Base-by-base conservation (phyloP, 2,113 vertebrate genomes). In the Myotis brandtii region DNA sequence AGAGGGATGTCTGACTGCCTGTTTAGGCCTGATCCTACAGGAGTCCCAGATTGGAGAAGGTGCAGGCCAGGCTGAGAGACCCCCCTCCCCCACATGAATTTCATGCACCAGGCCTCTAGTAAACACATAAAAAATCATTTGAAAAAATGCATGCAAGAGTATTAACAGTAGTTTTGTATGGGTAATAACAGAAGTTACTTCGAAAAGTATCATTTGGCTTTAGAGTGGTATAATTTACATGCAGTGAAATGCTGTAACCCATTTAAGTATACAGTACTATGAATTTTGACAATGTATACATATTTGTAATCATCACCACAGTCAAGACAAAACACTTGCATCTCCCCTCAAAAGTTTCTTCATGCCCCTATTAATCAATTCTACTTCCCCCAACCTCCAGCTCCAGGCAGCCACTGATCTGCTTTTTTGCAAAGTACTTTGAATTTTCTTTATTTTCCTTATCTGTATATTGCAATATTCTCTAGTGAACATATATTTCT, bases 101-200 rank as follows among this genome's bases (percentile, higher is more conserved):
- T 46, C 46, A 1, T 46, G 46, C 46, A 46, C 46, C 46, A 46
- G 46, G 46, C 46, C 46, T 46, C 43, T 46, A 46, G 43, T 46
- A 77, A 5, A 90, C 32, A 20, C 32, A 59, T 16, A 89, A n/a
- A 50, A 85, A 95, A 79, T 88, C 23, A 79, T 48, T 85, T 64
- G 1, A 56, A 86, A 46, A 52, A 93, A 83, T 54, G 16, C 16
- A 34, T 4, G 9, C 56, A 40, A 72, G 5, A 21, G 4, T 75
- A 89, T 79, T 70, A 86, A 83, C 7, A 77, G 12, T 40, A 14
- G 13, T 96, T 92, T 85, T 89, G 18, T 84, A 34, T 96, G 43
- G 17, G 13, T 77, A 56, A 56, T 48, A 6, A 46, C 18, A 23
- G 6, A 93, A 69, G 20, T 43, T 95, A 69, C 27, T 67, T 89